phyloP scores from a whole-genome alignment of 2,113 vertebrate genomes.

The Gila orcuttii region DNA sequence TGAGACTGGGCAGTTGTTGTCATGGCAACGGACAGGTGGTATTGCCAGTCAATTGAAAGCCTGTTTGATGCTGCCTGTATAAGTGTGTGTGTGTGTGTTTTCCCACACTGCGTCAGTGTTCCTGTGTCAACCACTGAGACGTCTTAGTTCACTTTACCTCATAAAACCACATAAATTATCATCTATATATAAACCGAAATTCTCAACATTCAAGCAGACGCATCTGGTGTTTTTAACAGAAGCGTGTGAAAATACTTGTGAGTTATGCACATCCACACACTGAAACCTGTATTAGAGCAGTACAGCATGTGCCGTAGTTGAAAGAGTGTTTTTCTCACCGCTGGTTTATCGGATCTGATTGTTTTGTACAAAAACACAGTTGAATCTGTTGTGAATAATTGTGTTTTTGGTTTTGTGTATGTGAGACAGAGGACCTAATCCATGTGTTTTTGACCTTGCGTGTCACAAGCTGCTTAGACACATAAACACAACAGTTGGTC shows the following conservation, averaged over 20 bases:
- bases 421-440: constrained; percentile 15
- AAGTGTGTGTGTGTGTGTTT: constrained; percentile 1
- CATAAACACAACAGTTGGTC: constrained; percentile 12
- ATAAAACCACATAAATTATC: not conserved
- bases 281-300: not conserved
- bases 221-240: not conserved
- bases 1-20: constrained; percentile 52
- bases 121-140: constrained; percentile 9
- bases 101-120: constrained; percentile 19
- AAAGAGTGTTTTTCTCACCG: not conserved
- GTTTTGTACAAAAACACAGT: constrained; percentile 24
- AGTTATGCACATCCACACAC: not conserved
- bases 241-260: constrained; percentile 5
- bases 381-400: constrained; percentile 12
- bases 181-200: not conserved
- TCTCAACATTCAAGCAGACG: not conserved
- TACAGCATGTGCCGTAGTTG: not conserved
- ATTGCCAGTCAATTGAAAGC: constrained; percentile 52
- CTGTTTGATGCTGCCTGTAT: constrained; percentile 38
- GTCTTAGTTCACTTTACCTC: not conserved
- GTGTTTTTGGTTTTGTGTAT: constrained; percentile 22
- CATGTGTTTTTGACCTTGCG: constrained; percentile 23
- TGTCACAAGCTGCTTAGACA: not conserved
- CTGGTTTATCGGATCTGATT: constrained; percentile 4
- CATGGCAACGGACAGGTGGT: constrained; percentile 60